Base-by-base conservation (phyloP, 2,888 invertebrate species). In the Cryptus armator region DNA sequence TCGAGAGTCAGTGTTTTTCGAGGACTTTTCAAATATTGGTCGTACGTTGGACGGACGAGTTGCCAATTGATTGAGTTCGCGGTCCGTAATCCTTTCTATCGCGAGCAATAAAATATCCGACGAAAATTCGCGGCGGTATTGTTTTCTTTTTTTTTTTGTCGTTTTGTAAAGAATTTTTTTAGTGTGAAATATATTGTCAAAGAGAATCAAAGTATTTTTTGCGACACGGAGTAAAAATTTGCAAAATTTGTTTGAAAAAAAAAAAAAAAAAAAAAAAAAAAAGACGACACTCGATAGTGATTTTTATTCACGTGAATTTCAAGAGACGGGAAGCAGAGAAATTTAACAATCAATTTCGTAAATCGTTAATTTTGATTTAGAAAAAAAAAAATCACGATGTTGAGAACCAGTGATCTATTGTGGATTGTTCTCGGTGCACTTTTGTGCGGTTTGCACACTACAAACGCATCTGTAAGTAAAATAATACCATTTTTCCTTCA, bases 21-120 rank as follows among this genome's bases (percentile, higher is more conserved):
- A 48, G 62, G 71, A 79, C 59, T 67, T 85, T 76, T 62, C 75
- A 76, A 85, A 82, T 85, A 16, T 76, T 80, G 51, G 46, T 80
- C 32, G 76, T 67, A 67, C 82, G 79, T 70, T 85, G 85, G 83
- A 85, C 76, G 44, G 81, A 84, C 80, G 85, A 83, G 46, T 83
- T 82, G 53, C 71, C 82, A 0, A 72, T 82, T 29, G 82, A 85
- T 81, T 85, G 81, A 85, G 46, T 59, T 19, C 19, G 24, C 59
- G 29, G 24, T 32, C n/a, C 10, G 16, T 37, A 10, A 66, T 12
- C 14, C n/a, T 29, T 32, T 59, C 3, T 44, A 14, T 46, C 46
- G 10, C 59, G 46, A 29, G 43, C 19, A 14, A 19, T 44, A 19
- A 7, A 32, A 56, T 56, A 56, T 19, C 19, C 53, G 16, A 19